Conservation (phyloP, 1,140 invertebrate species). For the Pseudoatta argentina region DNA sequence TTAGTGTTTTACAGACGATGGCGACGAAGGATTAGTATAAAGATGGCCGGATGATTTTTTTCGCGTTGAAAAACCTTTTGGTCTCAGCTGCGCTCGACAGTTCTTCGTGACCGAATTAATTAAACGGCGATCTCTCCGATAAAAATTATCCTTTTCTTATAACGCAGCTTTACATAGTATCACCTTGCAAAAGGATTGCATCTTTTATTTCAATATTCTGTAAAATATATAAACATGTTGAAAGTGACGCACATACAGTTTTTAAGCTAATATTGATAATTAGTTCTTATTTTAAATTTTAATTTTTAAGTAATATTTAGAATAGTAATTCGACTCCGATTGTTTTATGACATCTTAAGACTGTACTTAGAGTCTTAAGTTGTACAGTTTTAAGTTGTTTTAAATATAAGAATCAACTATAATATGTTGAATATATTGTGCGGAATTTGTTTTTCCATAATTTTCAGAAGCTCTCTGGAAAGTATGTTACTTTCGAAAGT, state of each 20-base stretch:
- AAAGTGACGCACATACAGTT: not conserved
- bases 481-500: conserved; percentile 5
- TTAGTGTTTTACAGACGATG: conserved; percentile 57
- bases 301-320: no score
- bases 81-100: not conserved
- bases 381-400: no score
- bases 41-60: conserved; percentile 40
- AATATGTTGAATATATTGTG: no score
- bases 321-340: no score
- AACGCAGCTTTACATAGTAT: not conserved
- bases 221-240: not conserved
- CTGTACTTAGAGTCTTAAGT: no score
- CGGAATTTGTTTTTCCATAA: not conserved
- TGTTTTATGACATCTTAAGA: no score
- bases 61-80: not conserved
- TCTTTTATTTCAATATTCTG: not conserved
- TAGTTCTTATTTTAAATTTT: no score
- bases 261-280: no score
- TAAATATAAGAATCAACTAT: no score
- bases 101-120: conserved; percentile 40
- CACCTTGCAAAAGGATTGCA: not conserved
- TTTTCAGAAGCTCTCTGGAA: not conserved
- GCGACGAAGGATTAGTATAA: conserved; percentile 41
- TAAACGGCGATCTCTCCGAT: not conserved
- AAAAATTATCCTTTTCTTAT: conserved; percentile 14